Base-by-base conservation (phyloP, 2,888 invertebrate genomes). In the Polia nebulosa region DNA sequence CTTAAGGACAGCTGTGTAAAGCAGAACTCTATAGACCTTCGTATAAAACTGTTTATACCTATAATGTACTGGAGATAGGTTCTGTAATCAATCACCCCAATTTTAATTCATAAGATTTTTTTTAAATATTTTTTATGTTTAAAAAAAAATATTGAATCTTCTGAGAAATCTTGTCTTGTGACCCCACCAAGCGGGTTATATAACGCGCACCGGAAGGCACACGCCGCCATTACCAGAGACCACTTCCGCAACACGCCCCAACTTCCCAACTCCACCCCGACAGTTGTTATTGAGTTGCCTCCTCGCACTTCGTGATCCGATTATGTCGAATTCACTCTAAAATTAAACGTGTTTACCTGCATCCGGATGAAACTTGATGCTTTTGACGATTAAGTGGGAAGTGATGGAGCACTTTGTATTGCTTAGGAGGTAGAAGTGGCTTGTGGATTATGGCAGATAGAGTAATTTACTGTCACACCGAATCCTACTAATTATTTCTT, bases 231-330 rank as follows among this genome's bases (percentile, higher is more conserved):
- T 84, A 83, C 81, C 76, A 68, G 44, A 66, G 71, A 78, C 85
- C 81, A 62, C 83, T 84, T 85, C 85, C 85, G 83, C 55, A 65
- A 74, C 69, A 62, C 72, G 68, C 76, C 55, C 56, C 68, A 82
- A 85, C 84, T 85, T 83, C 72, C 69, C 66, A 83, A 83, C 78
- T 84, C 75, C 67, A 72, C 62, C 76, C 64, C 57, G 78, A 75
- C 77, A 83, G 78, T 78, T 82, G 84, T 82, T 83, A 81, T 81
- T 76, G 82, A 79, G 73, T 83, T 84, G 71, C 51, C n/a, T 55
- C 70, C 69, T 77, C 61, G 65, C 64, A 47, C 66, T 57, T 58
- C 49, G 68, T 80, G 72, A 83, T 83, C 78, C 78, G 83, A 78
- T 83, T 80, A 83, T 78, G 68, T 69, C 47, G 75, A 78, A 81